Percentiles rank a stretch among this genome's conserved stretches.
These are phyloP conservation scores for Ephialtes manifestator DNA, from an alignment of 2,888 invertebrate genomes.

Conservation along the genomic window DNA sequence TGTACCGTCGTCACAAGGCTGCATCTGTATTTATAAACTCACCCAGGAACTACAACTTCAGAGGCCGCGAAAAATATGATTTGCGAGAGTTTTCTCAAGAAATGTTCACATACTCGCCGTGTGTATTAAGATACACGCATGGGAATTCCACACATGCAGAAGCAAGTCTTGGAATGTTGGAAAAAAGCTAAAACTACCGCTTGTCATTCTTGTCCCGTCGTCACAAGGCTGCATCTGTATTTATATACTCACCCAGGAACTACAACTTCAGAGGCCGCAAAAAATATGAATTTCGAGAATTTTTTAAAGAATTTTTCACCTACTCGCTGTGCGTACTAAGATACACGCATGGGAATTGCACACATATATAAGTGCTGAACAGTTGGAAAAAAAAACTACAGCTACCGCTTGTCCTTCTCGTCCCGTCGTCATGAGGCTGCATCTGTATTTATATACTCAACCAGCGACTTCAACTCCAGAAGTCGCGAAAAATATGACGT, in stretches of 20 bases:
- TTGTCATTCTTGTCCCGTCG: background rate
- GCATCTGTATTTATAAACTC: background rate
- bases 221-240: background rate
- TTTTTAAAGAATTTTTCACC: background rate
- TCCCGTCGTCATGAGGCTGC: background rate
- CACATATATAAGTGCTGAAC: background rate
- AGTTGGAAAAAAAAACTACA: background rate
- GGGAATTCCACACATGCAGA: too few species aligned
- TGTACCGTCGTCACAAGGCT: background rate
- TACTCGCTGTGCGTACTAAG: background rate
- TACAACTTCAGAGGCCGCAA: background rate
- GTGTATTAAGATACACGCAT: too few species aligned
- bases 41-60: background rate
- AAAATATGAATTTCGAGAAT: background rate
- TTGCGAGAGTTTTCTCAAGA: too few species aligned
- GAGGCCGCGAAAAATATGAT: background rate
- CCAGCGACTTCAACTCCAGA: background rate
- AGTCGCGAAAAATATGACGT: conserved; percentile 1
- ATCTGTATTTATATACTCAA: background rate
- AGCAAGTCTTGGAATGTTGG: background rate
- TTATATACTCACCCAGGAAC: background rate
- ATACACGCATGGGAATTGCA: background rate
- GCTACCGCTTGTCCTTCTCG: background rate
- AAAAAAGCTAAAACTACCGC: background rate
- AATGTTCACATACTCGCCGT: background rate